phyloP scores from a whole-genome alignment of 2,888 invertebrate species.

The Ischnura elegans region DNA sequence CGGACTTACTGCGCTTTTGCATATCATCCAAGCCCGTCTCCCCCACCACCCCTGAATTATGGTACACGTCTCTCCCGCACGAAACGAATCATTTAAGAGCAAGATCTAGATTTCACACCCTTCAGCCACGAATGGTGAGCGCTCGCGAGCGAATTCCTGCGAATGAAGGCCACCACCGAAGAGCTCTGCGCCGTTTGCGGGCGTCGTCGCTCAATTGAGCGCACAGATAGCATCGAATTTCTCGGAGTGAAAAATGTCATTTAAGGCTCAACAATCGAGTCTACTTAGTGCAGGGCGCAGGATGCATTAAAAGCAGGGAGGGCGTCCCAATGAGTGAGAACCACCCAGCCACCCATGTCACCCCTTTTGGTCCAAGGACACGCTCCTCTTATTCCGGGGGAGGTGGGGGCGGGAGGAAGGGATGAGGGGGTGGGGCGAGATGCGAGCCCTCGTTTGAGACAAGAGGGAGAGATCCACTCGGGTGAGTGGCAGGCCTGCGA shows the following conservation, averaged over 20 bases:
- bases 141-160: not conserved
- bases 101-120: not conserved
- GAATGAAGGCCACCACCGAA: not conserved
- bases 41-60: not conserved
- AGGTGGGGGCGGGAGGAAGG: not conserved
- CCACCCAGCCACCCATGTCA: not conserved
- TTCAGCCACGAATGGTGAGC: not conserved
- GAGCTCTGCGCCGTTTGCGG: conserved; percentile 15
- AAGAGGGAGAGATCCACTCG: conserved; percentile 39
- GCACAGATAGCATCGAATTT: conserved; percentile 20
- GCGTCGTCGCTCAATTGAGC: conserved; percentile 7
- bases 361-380: conserved; percentile 1
- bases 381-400: not conserved
- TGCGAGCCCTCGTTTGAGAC: not conserved
- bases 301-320: conserved; percentile 11
- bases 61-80: not conserved
- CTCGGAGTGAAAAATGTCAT: conserved; percentile 33
- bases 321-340: no score
- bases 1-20: not conserved
- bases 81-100: not conserved
- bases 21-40: not conserved
- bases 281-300: conserved; percentile 3
- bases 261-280: not conserved
- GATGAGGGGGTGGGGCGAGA: not conserved
- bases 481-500: conserved; percentile 59